These are phyloP conservation scores for Trichonephila clavipes DNA, from an alignment of 1,140 invertebrate species.

Conservation along the genomic window DNA sequence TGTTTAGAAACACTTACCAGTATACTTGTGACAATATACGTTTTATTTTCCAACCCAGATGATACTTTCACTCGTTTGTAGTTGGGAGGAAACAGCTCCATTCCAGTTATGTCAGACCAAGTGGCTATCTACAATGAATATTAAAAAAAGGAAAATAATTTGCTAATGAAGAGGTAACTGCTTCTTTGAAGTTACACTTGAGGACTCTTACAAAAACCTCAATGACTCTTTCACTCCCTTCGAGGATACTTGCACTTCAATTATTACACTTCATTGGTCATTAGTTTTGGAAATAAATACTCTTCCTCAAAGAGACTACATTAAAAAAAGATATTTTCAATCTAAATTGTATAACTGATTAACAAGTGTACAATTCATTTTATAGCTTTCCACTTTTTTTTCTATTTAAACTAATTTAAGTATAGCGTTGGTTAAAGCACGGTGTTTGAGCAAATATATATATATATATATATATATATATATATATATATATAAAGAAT, in stretches of 20 bases:
- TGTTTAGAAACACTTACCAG: conserved; percentile 85
- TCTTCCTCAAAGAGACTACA: neutral
- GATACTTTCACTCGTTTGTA: conserved; percentile 87
- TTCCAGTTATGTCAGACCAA: conserved; percentile 92
- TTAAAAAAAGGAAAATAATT: neutral
- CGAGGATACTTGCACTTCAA: neutral
- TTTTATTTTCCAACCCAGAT: conserved; percentile 89
- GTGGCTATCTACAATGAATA: conserved; percentile 88
- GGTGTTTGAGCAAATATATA: too few relatives aligned
- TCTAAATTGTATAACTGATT: too few relatives aligned
- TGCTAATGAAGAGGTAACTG: neutral
- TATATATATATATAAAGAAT: too few relatives aligned
- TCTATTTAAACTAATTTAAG: too few relatives aligned
- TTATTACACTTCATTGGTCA: neutral
- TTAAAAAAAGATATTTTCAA: too few relatives aligned
- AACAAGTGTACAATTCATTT: too few relatives aligned
- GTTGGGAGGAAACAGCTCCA: conserved; percentile 89
- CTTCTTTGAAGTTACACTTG: neutral
- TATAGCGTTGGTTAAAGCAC: too few relatives aligned
- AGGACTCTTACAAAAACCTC: neutral
- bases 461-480: too few relatives aligned
- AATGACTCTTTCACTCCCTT: neutral
- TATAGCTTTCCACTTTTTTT: too few relatives aligned
- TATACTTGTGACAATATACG: conserved; percentile 94
- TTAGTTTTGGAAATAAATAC: neutral